Conservation (phyloP, 2,113 vertebrate species). For the Caretta caretta region DNA sequence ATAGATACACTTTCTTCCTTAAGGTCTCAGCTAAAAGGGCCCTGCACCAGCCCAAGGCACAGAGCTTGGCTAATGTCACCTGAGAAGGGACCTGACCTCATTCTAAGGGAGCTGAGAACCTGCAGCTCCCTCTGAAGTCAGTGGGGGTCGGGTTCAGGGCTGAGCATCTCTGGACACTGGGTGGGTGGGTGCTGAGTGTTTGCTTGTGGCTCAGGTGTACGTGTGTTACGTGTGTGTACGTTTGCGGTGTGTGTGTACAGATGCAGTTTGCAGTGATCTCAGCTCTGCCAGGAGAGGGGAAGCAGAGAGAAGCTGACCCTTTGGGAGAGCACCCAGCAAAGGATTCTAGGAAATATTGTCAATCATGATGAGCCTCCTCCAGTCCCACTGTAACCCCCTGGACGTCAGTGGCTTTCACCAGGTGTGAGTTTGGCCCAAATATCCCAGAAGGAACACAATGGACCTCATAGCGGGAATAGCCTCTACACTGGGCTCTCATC, state of each 20-base stretch:
- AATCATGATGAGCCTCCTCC: background rate
- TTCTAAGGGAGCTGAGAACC: background rate
- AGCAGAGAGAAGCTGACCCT: background rate
- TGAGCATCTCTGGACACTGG: background rate
- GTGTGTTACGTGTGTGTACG: background rate
- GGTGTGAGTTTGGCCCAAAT: background rate
- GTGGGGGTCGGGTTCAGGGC: background rate
- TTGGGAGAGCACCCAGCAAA: background rate
- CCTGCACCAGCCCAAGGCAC: background rate
- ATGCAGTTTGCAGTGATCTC: background rate
- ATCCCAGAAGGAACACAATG: background rate
- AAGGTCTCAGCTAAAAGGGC: background rate
- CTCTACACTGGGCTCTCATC: background rate
- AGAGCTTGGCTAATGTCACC: background rate
- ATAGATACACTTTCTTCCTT: background rate
- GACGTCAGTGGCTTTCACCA: background rate
- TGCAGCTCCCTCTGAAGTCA: background rate
- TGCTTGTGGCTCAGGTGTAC: too few relatives aligned
- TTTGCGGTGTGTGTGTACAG: too few relatives aligned
- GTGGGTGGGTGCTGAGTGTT: too few relatives aligned
- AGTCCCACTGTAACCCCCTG: background rate
- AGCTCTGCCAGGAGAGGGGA: background rate
- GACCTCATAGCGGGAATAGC: background rate
- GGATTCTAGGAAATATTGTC: background rate
- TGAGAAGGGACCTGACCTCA: background rate